These are phyloP conservation scores for Drosophila setosimentum DNA, from an alignment of 2,888 invertebrate species.

Conservation along the genomic window DNA sequence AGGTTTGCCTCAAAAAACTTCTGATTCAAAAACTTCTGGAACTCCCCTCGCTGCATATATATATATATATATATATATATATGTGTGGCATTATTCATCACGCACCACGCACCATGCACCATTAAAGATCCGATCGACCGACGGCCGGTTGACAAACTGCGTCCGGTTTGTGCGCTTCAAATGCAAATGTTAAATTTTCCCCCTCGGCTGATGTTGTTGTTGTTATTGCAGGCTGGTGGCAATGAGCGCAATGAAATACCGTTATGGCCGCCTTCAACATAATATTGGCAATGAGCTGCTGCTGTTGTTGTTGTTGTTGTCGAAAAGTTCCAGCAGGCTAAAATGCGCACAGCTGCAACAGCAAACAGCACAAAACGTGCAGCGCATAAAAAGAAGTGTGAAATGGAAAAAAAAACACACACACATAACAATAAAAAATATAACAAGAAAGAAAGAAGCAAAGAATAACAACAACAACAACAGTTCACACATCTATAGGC, in stretches of 20 bases:
- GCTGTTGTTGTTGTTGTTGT: conserved; percentile 32
- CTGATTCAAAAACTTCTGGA: not conserved
- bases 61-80: not conserved
- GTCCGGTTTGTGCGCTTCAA: conserved; percentile 76
- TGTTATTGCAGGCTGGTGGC: conserved; percentile 37
- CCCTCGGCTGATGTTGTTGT: conserved; percentile 29
- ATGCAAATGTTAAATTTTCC: conserved; percentile 73
- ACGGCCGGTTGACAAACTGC: conserved; percentile 76
- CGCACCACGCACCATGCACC: conserved; percentile 52
- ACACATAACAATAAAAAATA: conserved; percentile 39
- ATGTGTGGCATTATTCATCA: conserved; percentile 51
- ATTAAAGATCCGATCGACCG: conserved; percentile 67
- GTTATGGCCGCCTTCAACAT: conserved; percentile 61
- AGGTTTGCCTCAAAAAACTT: too few relatives aligned
- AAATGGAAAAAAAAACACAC: conserved; percentile 67
- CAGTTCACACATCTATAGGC: conserved; percentile 12
- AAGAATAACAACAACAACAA: conserved; percentile 26
- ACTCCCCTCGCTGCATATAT: not conserved
- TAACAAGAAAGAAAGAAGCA: conserved; percentile 30
- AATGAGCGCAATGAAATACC: conserved; percentile 58
- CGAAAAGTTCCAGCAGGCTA: conserved; percentile 50
- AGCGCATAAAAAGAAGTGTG: conserved; percentile 70
- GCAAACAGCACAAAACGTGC: conserved; percentile 44
- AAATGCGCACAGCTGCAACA: conserved; percentile 71
- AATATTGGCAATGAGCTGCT: conserved; percentile 64